Evolutionary conservation across 1,140 invertebrate genomes (phyloP).

Genomic region (Apocrypta bakeri): DNA sequence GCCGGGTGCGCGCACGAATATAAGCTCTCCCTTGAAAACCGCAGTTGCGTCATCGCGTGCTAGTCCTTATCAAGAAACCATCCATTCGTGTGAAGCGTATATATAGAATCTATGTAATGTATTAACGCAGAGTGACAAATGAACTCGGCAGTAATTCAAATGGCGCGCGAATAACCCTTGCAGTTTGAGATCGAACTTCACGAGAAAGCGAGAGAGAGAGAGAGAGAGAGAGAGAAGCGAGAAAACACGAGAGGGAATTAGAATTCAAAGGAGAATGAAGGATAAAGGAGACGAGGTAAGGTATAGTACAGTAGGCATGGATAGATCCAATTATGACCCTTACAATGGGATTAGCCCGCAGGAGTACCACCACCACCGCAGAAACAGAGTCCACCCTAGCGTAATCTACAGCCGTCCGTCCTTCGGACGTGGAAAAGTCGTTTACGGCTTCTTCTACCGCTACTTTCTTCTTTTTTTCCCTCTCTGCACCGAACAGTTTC

Average conservation of each 20-base stretch:
- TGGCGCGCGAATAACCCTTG: background rate
- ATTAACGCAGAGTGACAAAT: constrained; percentile 42
- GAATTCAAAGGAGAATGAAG: background rate
- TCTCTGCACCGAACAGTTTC: background rate
- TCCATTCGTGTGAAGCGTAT: background rate
- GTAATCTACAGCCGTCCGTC: constrained; percentile 3
- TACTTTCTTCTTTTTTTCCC: background rate
- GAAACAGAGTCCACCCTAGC: background rate
- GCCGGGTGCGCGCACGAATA: background rate
- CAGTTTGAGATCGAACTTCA: constrained; percentile 30
- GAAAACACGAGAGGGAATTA: constrained; percentile 8
- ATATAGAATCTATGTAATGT: background rate
- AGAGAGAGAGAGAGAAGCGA: background rate
- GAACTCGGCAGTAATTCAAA: constrained; percentile 43
- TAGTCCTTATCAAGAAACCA: constrained; percentile 23
- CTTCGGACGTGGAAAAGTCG: constrained; percentile 43
- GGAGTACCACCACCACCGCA: background rate
- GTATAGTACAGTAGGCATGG: constrained; percentile 9
- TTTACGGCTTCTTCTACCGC: constrained; percentile 24
- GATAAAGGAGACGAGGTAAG: background rate
- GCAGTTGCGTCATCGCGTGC: constrained; percentile 7
- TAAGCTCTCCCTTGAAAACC: background rate
- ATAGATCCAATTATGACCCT: constrained; percentile 53
- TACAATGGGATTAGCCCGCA: constrained; percentile 49
- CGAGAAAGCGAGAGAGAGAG: background rate